Base-by-base conservation (phyloP, 2,113 vertebrate species). In the Semicossyphus pulcher region DNA sequence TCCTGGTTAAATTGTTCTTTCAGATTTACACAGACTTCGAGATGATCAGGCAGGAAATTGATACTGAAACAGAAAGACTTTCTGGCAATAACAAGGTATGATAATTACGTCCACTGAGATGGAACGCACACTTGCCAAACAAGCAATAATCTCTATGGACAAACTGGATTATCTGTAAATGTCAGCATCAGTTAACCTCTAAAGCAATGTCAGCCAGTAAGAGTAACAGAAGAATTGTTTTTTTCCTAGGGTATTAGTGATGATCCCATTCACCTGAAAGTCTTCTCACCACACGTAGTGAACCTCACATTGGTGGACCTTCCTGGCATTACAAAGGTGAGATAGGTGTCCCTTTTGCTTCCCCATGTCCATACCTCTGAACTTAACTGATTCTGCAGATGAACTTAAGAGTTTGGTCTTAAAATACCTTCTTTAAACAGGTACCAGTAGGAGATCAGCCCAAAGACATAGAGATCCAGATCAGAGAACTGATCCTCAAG, bases 301-400 rank as follows among this genome's bases (percentile, higher is more conserved):
- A 99, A 98, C 87, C 93, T 99, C 86, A 99, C 98, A 15, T 93
- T 99, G 76, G 98, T 99, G 88, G 98, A 99, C 81, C 95, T 99
- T 65, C 98, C 98, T 64, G 98, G 98, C 76, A 96, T 99, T 89
- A 99, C 98, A 58, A 99, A 99, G 95, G 98, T 99, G 92, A 58
- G 48, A 57, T 9, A 10, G 1, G 1, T 49, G 37, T 56, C 6
- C 8, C 9, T 57, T 66, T 47, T 39, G 3, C 18, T 53, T 60
- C 6, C 28, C 6, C 7, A 4, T 59, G 36, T 66, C 28, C 26
- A 31, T 23, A 70, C 15, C 2, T 29, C 5, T 23, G 1, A 26
- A 49, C 2, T 56, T 8, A 45, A 56, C 21, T 26, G 9, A 32
- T 37, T 11, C 31, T 54, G 29, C 12, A 31, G 14, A 51, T 28